phyloP scores from a whole-genome alignment of 2,888 invertebrate genomes.

The Scaptomyza parva region DNA sequence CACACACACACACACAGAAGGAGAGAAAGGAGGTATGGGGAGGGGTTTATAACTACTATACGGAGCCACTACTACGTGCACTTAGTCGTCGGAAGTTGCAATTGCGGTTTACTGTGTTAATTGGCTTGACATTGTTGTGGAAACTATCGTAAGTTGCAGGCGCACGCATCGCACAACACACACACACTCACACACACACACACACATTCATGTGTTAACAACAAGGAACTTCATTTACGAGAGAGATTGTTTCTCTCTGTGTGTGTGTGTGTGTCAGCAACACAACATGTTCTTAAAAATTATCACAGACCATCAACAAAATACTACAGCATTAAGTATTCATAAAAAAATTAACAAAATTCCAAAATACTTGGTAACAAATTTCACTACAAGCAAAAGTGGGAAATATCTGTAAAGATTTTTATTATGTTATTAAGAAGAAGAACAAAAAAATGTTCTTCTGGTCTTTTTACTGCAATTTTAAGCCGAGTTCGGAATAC shows the following conservation, averaged over 20 bases:
- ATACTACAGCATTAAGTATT: not conserved
- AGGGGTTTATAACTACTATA: slow-evolving; percentile 44
- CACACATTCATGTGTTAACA: not conserved
- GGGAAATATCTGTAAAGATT: not conserved
- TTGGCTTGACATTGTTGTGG: slow-evolving; percentile 71
- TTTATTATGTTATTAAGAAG: too few species aligned
- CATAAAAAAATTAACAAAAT: not conserved
- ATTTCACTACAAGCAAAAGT: not conserved
- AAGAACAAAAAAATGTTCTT: too few species aligned
- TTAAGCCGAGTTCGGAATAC: too few species aligned
- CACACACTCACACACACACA: not conserved
- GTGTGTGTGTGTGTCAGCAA: not conserved
- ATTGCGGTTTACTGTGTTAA: slow-evolving; percentile 75
- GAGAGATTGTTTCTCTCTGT: not conserved
- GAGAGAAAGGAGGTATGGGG: too few species aligned
- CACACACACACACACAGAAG: slow-evolving; percentile 7
- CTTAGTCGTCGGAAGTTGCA: slow-evolving; percentile 77
- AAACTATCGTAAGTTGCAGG: slow-evolving; percentile 55
- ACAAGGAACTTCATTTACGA: not conserved
- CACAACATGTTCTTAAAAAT: not conserved
- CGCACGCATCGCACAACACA: slow-evolving; percentile 13
- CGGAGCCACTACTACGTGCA: slow-evolving; percentile 65
- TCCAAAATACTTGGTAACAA: not conserved
- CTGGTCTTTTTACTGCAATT: too few species aligned
- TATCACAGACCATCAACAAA: not conserved